phyloP scores from a whole-genome alignment of 1,140 invertebrate species.

The Camponotus pennsylvanicus region DNA sequence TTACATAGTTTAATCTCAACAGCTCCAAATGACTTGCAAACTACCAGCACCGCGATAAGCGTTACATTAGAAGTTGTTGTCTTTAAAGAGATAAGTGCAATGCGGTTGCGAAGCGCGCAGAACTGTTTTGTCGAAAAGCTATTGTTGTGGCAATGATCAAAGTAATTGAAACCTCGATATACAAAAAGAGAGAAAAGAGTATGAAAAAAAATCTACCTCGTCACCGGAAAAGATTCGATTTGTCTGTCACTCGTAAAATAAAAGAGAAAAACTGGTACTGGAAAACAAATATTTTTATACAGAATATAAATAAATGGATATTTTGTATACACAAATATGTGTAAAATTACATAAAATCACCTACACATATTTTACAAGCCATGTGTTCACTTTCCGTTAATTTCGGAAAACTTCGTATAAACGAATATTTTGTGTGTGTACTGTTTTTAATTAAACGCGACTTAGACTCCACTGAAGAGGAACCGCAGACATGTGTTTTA shows the following conservation, averaged over 20 bases:
- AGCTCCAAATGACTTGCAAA: slow-evolving; percentile 28
- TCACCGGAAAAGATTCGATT: background rate
- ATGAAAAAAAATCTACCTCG: background rate
- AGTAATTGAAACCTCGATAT: slow-evolving; percentile 5
- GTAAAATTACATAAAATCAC: background rate
- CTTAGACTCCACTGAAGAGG: slow-evolving; percentile 17
- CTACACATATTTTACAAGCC: background rate
- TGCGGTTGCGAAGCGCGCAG: background rate
- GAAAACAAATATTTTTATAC: background rate
- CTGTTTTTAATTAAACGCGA: slow-evolving; percentile 48
- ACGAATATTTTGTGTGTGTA: background rate
- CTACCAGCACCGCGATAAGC: slow-evolving; percentile 3
- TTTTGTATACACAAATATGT: background rate
- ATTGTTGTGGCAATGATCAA: slow-evolving; percentile 1
- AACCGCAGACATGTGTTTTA: slow-evolving; percentile 47
- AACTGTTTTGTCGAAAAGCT: slow-evolving; percentile 35
- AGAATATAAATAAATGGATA: background rate
- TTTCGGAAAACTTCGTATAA: background rate
- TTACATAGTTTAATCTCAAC: slow-evolving; percentile 39
- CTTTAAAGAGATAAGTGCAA: slow-evolving; percentile 44
- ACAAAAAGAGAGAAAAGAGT: background rate
- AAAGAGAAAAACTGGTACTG: background rate
- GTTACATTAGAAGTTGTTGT: slow-evolving; percentile 22
- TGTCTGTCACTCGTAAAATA: slow-evolving; percentile 1
- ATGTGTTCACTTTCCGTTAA: background rate